A percentile compares a stretch with the other conserved stretches of the same genome.
Evolutionary conservation across 2,113 vertebrate genomes (phyloP).

Genomic region (Prunella fulvescens): DNA sequence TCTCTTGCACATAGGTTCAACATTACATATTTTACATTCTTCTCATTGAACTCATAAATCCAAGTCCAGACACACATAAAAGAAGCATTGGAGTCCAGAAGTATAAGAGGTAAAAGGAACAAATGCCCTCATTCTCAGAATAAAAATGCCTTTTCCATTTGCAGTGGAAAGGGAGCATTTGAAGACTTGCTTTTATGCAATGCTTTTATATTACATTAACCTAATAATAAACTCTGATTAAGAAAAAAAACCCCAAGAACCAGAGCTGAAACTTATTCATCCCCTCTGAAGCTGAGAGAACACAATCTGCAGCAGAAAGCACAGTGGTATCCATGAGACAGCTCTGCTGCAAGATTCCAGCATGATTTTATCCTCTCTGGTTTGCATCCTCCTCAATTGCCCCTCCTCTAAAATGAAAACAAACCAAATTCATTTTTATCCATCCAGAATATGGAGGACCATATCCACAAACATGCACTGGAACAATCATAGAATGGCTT

Average conservation of each 20-base stretch:
- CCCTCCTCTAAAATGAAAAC: not conserved
- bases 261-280: not conserved
- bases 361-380: not conserved
- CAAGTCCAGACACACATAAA: not conserved
- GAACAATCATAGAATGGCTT: too few relatives aligned
- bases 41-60: not conserved
- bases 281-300: not conserved
- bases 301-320: not conserved
- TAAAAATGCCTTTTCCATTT: not conserved
- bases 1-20: not conserved
- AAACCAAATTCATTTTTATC: not conserved
- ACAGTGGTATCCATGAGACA: not conserved
- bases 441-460: too few relatives aligned
- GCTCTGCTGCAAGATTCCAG: not conserved
- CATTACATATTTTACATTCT: not conserved
- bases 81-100: not conserved
- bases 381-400: not conserved
- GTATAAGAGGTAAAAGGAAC: not conserved
- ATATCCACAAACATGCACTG: not conserved
- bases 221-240: not conserved
- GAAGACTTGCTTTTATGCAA: not conserved
- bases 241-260: not conserved
- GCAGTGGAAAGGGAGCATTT: not conserved
- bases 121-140: not conserved
- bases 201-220: not conserved